Evolutionary conservation across 2,888 invertebrate species (phyloP), one percentile per base, ranked within the genome.

Genomic region (Brachypalpus laphriformis): DNA sequence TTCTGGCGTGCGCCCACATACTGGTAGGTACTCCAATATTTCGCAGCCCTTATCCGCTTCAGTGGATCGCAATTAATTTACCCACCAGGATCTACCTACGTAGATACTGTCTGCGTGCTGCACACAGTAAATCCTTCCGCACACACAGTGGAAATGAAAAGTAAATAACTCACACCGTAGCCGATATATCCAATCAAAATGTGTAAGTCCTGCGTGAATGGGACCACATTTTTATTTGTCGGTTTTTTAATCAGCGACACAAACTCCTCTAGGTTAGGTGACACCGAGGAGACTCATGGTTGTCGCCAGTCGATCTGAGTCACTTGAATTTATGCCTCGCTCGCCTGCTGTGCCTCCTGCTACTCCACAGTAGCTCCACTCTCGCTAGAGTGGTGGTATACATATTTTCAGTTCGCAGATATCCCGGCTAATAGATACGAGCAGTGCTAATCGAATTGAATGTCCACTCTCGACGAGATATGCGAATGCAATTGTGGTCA

Each of bases 361-460:
- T 18, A 7, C 14, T 9, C 14, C 11, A 14, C 20, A 51, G 14
- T 14, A 25, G 14, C 22, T 1, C 7, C 76, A 66, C 34, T 59
- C 49, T 3, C 22, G 9, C 37, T 40, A 61, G 54, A 42, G 59
- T 68, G 72, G 37, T 51, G 63, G 63, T 78, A 78, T 14, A 77
- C 63, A 81, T 49, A 72, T 76, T 80, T 78, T 54, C 85, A 71
- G 75, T 85, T 80, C 75, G 63, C 85, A 61, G 75, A 65, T 85
- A 80, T 70, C 20, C 65, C 25, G 51, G 42, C 83, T 82, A 85
- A 75, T 80, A 85, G 75, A 80, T 80, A 80, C 75, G 54, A 85
- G 42, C 71, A 80, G 51, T 54, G 66, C 80, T 85, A 85, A 85
- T 85, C 85, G 85, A 85, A 85, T 80, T 85, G 85, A 85, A 85